These are phyloP conservation scores for Microctenopoma stevenorrisi DNA, from an alignment of 2,797 vertebrate genomes.

Conservation along the genomic window DNA sequence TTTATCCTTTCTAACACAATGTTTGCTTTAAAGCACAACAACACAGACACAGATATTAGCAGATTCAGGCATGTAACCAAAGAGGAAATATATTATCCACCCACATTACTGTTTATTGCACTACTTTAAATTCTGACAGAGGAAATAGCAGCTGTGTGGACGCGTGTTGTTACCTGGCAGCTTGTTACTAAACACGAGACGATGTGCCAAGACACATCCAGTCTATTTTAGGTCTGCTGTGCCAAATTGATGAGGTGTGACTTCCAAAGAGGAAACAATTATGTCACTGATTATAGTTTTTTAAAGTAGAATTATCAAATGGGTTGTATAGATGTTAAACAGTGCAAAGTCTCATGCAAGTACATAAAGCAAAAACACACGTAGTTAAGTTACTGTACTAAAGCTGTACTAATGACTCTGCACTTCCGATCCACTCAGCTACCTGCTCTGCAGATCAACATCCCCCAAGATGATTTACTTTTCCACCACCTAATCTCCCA, in stretches of 20 bases:
- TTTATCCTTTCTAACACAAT: neutral
- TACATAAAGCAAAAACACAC: conserved; percentile 21
- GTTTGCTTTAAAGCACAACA: conserved; percentile 1
- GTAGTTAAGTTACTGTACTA: conserved; percentile 26
- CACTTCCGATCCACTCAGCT: conserved; percentile 24
- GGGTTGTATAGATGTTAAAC: neutral
- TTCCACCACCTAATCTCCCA: neutral
- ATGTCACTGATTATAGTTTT: conserved; percentile 3
- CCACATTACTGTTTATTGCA: neutral
- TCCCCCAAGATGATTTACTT: conserved; percentile 26
- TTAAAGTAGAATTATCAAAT: neutral
- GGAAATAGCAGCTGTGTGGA: conserved; percentile 19
- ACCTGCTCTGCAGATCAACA: conserved; percentile 20
- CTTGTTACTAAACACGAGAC: conserved; percentile 38
- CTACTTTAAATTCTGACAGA: conserved; percentile 1
- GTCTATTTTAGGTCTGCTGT: conserved; percentile 52
- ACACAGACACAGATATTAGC: neutral
- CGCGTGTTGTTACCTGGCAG: conserved; percentile 43
- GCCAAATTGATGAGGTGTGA: conserved; percentile 47
- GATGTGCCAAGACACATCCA: conserved; percentile 50
- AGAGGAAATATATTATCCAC: neutral
- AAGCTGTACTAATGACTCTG: conserved; percentile 39
- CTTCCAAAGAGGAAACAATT: conserved; percentile 26
- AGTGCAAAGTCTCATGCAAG: neutral
- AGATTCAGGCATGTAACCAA: conserved; percentile 3